phyloP scores from a whole-genome alignment of 1,140 invertebrate species.

The Pinna nobilis region DNA sequence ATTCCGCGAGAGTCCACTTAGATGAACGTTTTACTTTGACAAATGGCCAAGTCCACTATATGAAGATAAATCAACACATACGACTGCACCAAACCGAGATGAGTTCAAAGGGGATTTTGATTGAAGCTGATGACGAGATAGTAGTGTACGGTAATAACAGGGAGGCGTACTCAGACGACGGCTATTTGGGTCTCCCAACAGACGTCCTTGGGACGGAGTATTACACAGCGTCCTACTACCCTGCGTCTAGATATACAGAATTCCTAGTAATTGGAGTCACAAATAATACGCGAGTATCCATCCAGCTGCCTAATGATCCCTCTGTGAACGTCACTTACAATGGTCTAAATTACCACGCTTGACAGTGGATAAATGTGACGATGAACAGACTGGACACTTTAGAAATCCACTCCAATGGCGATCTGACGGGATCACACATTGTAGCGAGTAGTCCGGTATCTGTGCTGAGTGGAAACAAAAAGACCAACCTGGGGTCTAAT shows the following conservation, averaged over 20 bases:
- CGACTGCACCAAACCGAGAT: constrained; percentile 13
- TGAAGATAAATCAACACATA: neutral
- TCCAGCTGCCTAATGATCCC: constrained; percentile 32
- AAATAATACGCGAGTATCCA: constrained; percentile 38
- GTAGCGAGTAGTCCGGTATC: constrained; percentile 17
- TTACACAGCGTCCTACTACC: constrained; percentile 37
- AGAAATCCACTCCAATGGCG: constrained; percentile 13
- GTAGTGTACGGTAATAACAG: constrained; percentile 36
- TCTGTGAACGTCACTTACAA: constrained; percentile 31
- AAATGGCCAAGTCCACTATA: constrained; percentile 16
- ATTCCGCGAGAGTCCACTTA: neutral
- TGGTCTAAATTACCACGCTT: neutral
- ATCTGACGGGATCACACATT: constrained; percentile 33
- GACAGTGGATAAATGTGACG: constrained; percentile 16
- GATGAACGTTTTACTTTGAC: constrained; percentile 23
- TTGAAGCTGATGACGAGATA: constrained; percentile 22
- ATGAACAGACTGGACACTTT: constrained; percentile 27
- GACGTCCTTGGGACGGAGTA: constrained; percentile 35
- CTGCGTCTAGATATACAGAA: constrained; percentile 24
- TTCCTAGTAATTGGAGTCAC: constrained; percentile 29
- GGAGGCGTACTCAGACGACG: constrained; percentile 34
- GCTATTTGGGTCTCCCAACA: constrained; percentile 40
- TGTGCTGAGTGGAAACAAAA: constrained; percentile 39
- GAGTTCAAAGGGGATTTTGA: constrained; percentile 29
- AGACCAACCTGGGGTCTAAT: constrained; percentile 15